These are phyloP conservation scores for Danio aesculapii DNA, from an alignment of 2,797 vertebrate genomes.

Conservation along the genomic window DNA sequence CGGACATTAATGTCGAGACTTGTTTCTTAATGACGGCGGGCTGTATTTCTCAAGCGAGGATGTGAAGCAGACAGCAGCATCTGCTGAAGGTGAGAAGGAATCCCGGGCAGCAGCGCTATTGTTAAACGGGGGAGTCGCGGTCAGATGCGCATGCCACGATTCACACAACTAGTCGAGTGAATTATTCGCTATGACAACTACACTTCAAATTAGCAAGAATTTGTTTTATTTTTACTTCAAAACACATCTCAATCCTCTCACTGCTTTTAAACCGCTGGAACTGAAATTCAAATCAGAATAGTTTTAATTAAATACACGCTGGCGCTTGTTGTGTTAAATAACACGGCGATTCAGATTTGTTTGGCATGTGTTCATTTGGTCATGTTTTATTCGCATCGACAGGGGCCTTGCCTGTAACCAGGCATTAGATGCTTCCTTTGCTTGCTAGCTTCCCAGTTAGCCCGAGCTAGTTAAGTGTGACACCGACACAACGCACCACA, in stretches of 20 bases:
- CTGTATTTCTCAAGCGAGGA: constrained; percentile 12
- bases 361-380: background rate
- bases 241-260: background rate
- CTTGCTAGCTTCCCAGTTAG: constrained; percentile 55
- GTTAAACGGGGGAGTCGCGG: constrained; percentile 12
- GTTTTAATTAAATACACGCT: background rate
- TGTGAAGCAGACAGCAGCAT: constrained; percentile 32
- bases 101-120: constrained; percentile 29
- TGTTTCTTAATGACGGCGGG: background rate
- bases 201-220: background rate
- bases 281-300: background rate
- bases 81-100: constrained; percentile 35
- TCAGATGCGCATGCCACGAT: background rate
- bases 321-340: background rate
- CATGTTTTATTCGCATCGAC: constrained; percentile 1
- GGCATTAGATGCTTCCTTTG: constrained; percentile 51
- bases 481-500: constrained; percentile 44
- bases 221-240: background rate
- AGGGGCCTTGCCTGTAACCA: constrained; percentile 53
- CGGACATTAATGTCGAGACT: background rate
- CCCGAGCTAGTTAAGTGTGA: constrained; percentile 57
- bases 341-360: background rate
- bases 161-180: constrained; percentile 9
- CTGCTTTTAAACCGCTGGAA: background rate
- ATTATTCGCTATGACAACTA: background rate